Evolutionary conservation across 2,888 invertebrate genomes (phyloP).

Genomic region (Elegia similella): DNA sequence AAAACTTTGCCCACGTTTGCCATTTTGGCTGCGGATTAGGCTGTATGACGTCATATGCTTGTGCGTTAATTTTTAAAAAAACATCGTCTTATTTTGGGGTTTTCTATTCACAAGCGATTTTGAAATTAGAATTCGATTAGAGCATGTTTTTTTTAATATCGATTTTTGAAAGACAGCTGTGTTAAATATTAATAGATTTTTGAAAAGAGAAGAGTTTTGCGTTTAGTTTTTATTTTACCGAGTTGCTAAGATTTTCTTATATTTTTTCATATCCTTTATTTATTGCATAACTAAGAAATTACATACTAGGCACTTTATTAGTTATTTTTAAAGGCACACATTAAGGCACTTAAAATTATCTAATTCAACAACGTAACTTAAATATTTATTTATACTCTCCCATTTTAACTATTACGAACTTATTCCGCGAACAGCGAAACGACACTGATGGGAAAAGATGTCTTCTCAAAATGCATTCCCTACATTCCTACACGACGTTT

Average conservation of each 20-base stretch:
- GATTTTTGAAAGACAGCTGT: too few relatives aligned
- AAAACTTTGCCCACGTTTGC: slow-evolving; percentile 85
- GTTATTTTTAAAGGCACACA: slow-evolving; percentile 17
- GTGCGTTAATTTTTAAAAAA: neutral
- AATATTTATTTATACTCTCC: neutral
- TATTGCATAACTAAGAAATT: neutral
- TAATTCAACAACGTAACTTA: neutral
- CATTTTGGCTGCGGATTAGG: slow-evolving; percentile 71
- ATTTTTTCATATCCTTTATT: neutral
- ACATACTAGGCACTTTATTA: neutral
- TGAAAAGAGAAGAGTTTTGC: neutral
- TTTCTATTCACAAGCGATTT: neutral
- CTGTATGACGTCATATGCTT: slow-evolving; percentile 10
- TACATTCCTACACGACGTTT: neutral
- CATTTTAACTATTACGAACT: slow-evolving; percentile 3
- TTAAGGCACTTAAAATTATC: slow-evolving; percentile 11
- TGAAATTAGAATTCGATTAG: neutral
- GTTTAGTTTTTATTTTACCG: neutral
- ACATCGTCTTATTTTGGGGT: neutral
- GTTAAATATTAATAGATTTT: neutral
- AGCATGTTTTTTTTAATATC: too few relatives aligned
- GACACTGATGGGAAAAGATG: slow-evolving; percentile 11
- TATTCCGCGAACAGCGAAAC: slow-evolving; percentile 5
- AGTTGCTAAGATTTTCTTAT: neutral
- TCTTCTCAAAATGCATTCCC: slow-evolving; percentile 11